These are phyloP conservation scores for Leptura quadrifasciata DNA, from an alignment of 2,888 invertebrate genomes.

Conservation along the genomic window DNA sequence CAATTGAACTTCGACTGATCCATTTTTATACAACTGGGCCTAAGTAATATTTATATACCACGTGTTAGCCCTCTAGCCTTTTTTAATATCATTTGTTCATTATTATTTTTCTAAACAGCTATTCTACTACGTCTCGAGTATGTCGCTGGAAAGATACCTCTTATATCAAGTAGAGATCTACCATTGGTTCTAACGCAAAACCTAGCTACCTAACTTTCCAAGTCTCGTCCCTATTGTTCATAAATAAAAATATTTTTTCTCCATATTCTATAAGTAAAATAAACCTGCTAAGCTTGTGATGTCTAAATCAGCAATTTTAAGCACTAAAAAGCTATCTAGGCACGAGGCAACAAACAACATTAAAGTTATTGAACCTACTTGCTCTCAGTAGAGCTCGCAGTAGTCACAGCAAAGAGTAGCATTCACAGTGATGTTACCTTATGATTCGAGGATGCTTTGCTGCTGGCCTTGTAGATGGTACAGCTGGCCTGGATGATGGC, in stretches of 20 bases:
- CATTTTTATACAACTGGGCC: no score
- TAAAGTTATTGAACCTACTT: conserved; percentile 65
- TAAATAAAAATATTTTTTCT: neutral
- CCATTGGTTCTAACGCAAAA: neutral
- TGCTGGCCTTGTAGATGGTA: conserved; percentile 84
- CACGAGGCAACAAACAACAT: conserved; percentile 36
- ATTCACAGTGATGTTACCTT: conserved; percentile 80
- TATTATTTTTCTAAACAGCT: no score
- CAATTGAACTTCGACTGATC: no score
- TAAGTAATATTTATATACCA: no score
- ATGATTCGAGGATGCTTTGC: conserved; percentile 77
- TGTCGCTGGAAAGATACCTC: no score
- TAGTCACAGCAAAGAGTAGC: conserved; percentile 47
- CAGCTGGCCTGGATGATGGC: conserved; percentile 90
- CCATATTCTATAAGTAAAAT: neutral
- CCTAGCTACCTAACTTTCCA: neutral
- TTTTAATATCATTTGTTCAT: no score
- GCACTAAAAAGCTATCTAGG: conserved; percentile 35
- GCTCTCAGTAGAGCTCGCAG: conserved; percentile 61
- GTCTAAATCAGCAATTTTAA: conserved; percentile 21
- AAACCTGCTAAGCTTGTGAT: conserved; percentile 13
- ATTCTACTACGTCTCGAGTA: no score
- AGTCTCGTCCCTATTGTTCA: neutral
- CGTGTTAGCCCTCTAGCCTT: no score
- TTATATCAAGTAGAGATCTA: no score